Base-by-base conservation (phyloP, 2,797 vertebrate genomes). In the Hippoglossus hippoglossus region DNA sequence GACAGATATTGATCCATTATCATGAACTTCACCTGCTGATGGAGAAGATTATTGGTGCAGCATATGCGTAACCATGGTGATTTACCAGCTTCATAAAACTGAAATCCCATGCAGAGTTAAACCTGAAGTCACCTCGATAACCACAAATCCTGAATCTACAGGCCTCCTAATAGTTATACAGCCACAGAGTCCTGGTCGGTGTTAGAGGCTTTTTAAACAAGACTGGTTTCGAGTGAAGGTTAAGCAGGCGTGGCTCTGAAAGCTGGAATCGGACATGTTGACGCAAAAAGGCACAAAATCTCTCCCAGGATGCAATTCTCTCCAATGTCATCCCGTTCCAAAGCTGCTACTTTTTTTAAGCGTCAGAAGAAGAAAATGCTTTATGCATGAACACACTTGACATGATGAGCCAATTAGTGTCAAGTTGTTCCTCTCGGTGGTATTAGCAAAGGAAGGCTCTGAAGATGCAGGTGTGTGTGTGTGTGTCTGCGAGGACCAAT, bases 341-440 rank as follows among this genome's bases (percentile, higher is more conserved):
- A 83, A 81, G 64, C 73, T 57, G 50, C 7, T 47, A 50, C 67
- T 76, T 78, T 81, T 80, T 73, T 75, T 71, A 67, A 72, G 70
- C 77, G 73, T 80, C 59, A 60, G 26, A 73, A 58, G 22, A 58
- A 73, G 57, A 62, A 31, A 71, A 60, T 21, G 57, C n/a, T 79
- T 75, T 79, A 78, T 84, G 83, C 82, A 77, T 79, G 89, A 89
- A 81, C 73, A 79, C 84, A 75, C 86, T 86, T 71, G 73, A 88
- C 82, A 79, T 81, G 81, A 90, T 84, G 87, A 88, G 87, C 83
- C 82, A 92, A 92, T 93, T 90, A 90, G 80, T 81, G 68, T 86
- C 75, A 81, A 86, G 89, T 89, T 74, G 81, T 88, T 87, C 85
- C 89, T 85, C 68, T 74, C 64, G 73, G 72, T 80, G 82, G 82